phyloP scores from a whole-genome alignment of 2,888 invertebrate genomes.

The Lasioglossum calceatum region DNA sequence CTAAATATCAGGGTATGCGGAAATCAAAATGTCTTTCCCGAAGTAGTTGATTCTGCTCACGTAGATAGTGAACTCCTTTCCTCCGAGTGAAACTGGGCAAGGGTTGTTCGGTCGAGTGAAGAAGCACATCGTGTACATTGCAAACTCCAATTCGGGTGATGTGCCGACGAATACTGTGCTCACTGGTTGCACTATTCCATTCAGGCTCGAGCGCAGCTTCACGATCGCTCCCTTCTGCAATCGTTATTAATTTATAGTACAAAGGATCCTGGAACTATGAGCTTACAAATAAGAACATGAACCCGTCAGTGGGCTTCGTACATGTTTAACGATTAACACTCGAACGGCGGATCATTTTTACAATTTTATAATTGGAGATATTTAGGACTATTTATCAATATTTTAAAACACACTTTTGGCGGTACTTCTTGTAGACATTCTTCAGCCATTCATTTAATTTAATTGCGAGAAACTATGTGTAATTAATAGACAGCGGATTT shows the following conservation, averaged over 20 bases:
- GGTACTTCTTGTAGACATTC: neutral
- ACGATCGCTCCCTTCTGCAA: conserved; percentile 91
- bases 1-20: conserved; percentile 54
- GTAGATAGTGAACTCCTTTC: conserved; percentile 89
- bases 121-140: conserved; percentile 95
- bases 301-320: neutral
- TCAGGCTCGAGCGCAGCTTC: conserved; percentile 90
- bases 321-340: neutral
- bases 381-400: neutral
- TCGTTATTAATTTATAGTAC: neutral
- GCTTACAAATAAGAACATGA: neutral
- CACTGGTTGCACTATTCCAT: conserved; percentile 91
- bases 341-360: neutral
- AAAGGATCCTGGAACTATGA: neutral
- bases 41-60: conserved; percentile 91
- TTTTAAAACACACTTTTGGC: neutral
- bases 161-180: conserved; percentile 93
- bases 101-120: conserved; percentile 90
- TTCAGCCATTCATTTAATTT: neutral
- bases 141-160: conserved; percentile 96
- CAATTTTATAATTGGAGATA: neutral
- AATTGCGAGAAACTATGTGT: neutral
- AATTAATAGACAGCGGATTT: no score
- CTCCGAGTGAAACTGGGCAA: conserved; percentile 90
- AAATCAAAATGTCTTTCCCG: conserved; percentile 91